Percentiles rank a stretch among this genome's conserved stretches.
Conservation (phyloP, 2,113 vertebrate species). For the Carettochelys insculpta region DNA sequence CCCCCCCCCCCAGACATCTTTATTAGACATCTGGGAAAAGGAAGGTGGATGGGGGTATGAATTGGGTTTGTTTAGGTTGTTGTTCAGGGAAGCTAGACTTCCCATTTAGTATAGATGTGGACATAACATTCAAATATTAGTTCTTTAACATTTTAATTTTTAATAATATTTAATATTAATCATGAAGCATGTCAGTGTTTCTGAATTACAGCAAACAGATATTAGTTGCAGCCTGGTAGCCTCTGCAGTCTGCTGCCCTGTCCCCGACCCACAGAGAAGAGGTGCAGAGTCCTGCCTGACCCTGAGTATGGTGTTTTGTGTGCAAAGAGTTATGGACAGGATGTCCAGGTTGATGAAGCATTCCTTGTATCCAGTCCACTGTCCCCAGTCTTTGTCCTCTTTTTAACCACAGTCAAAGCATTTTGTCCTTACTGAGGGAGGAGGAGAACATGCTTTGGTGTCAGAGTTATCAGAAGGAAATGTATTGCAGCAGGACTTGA, state of each 20-base stretch:
- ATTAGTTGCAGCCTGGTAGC: background rate
- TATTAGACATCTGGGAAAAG: background rate
- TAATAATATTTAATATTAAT: background rate
- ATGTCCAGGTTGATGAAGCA: background rate
- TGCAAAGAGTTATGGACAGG: background rate
- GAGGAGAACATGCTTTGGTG: background rate
- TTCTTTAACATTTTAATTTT: no score
- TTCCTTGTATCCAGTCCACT: background rate
- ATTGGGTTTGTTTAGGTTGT: background rate
- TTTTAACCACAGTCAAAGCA: background rate
- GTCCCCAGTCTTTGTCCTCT: background rate
- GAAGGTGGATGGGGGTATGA: no score
- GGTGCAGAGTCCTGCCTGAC: background rate
- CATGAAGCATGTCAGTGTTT: background rate
- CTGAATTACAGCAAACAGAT: background rate
- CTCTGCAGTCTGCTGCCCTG: background rate
- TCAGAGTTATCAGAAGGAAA: accelerated
- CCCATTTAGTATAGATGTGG: background rate
- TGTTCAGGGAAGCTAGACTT: background rate
- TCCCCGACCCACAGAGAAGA: background rate
- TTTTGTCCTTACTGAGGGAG: background rate
- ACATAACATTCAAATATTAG: background rate
- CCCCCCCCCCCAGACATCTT: accelerated
- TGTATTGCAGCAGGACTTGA: background rate
- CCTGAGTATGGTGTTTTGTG: background rate